Evolutionary conservation across 1,140 invertebrate genomes (phyloP).

Genomic region (Bombus sylvicola): DNA sequence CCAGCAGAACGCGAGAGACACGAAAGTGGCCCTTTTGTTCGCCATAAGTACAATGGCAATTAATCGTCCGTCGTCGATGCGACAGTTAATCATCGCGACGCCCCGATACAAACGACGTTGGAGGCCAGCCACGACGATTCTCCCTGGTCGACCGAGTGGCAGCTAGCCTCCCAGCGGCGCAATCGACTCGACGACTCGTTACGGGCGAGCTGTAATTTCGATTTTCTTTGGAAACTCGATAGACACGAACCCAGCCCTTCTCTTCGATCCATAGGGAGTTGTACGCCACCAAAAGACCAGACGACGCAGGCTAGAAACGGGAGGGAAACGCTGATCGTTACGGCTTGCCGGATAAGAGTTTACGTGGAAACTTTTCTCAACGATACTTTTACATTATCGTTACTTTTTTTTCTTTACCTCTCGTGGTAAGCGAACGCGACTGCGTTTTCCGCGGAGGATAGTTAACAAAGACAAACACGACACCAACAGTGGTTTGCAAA

Average conservation of each 20-base stretch:
- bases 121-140: background rate
- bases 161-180: background rate
- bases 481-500: background rate
- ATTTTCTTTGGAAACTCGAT: conserved; percentile 44
- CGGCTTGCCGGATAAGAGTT: conserved; percentile 18
- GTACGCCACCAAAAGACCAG: background rate
- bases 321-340: conserved; percentile 3
- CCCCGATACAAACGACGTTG: conserved; percentile 8
- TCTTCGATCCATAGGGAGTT: background rate
- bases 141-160: background rate
- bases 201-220: conserved; percentile 34
- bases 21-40: background rate
- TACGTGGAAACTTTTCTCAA: conserved; percentile 25
- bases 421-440: background rate
- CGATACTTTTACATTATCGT: conserved; percentile 40
- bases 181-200: background rate
- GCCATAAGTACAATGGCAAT: conserved; percentile 22
- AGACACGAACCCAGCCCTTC: background rate
- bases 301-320: background rate
- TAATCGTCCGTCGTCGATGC: conserved; percentile 38
- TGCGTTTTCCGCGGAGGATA: background rate
- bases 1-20: background rate
- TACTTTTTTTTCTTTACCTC: background rate
- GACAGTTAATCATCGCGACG: conserved; percentile 37
- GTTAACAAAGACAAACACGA: conserved; percentile 10